These are phyloP conservation scores for Pseudeuparius sepicola DNA, from an alignment of 2,888 invertebrate species.

Conservation along the genomic window DNA sequence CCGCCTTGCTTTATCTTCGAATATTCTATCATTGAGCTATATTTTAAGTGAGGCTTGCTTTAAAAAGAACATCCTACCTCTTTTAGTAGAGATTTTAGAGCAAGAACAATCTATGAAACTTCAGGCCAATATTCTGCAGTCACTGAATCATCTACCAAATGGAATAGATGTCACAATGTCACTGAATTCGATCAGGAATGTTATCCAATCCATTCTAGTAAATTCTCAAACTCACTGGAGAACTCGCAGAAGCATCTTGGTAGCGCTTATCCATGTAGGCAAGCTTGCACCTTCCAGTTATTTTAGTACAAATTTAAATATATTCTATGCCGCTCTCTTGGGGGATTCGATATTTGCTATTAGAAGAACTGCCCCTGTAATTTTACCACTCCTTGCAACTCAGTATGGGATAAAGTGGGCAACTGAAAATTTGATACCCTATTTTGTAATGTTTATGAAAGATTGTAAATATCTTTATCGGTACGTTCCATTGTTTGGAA, in stretches of 20 bases:
- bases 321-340: constrained; percentile 32
- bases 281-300: constrained; percentile 30
- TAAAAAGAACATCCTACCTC: constrained; percentile 30
- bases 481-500: constrained; percentile 32
- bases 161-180: constrained; percentile 29
- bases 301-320: constrained; percentile 32
- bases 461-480: constrained; percentile 33
- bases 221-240: constrained; percentile 34
- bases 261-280: constrained; percentile 32
- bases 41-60: constrained; percentile 30
- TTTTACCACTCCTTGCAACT: constrained; percentile 33
- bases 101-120: constrained; percentile 29
- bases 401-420: constrained; percentile 35
- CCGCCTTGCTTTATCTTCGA: constrained; percentile 29
- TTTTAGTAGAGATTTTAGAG: constrained; percentile 31
- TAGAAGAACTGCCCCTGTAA: constrained; percentile 32
- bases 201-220: constrained; percentile 30
- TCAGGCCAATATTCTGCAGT: constrained; percentile 33
- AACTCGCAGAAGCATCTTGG: constrained; percentile 32
- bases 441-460: constrained; percentile 28
- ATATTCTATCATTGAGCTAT: constrained; percentile 28
- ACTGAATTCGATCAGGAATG: constrained; percentile 28
- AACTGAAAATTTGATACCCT: constrained; percentile 29
- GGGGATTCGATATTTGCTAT: constrained; percentile 34
- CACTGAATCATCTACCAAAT: constrained; percentile 31